These are phyloP conservation scores for Pomacea canaliculata DNA, from an alignment of 2,888 invertebrate species.

Conservation along the genomic window DNA sequence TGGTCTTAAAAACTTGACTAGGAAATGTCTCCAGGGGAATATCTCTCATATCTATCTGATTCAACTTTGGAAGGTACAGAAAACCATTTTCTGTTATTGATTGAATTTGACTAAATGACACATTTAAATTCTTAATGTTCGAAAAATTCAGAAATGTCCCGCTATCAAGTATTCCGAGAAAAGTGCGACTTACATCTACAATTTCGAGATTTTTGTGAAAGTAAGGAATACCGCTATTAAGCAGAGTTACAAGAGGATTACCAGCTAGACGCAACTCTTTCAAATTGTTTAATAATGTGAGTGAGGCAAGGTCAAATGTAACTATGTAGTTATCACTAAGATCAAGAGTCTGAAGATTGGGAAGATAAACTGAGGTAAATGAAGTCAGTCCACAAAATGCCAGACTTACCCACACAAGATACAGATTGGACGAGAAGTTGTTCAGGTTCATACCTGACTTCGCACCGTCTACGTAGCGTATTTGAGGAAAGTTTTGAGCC, in stretches of 20 bases:
- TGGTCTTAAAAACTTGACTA: not conserved
- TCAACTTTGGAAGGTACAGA: slow-evolving; percentile 5
- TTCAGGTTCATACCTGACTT: not conserved
- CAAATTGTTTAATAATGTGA: slow-evolving; percentile 6
- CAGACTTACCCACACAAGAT: slow-evolving; percentile 9
- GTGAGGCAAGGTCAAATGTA: slow-evolving; percentile 6
- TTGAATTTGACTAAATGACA: not conserved
- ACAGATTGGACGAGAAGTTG: not conserved
- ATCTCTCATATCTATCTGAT: slow-evolving; percentile 17
- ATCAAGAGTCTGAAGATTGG: slow-evolving; percentile 20
- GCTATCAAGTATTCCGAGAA: too few relatives aligned
- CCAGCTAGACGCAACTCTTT: slow-evolving; percentile 7
- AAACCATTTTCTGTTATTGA: slow-evolving; percentile 13
- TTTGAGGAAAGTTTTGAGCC: not conserved
- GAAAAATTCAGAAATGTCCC: too few relatives aligned
- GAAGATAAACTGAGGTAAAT: slow-evolving; percentile 2
- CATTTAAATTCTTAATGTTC: too few relatives aligned
- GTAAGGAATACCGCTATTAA: too few relatives aligned
- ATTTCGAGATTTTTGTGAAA: too few relatives aligned
- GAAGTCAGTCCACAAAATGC: slow-evolving; percentile 3
- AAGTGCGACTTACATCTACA: too few relatives aligned
- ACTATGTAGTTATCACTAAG: slow-evolving; percentile 18
- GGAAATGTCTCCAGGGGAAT: slow-evolving; percentile 2
- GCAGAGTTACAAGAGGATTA: not conserved
- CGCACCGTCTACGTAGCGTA: slow-evolving; percentile 15